Evolutionary conservation across 2,113 vertebrate genomes (phyloP).

Genomic region (Oreochromis niloticus): DNA sequence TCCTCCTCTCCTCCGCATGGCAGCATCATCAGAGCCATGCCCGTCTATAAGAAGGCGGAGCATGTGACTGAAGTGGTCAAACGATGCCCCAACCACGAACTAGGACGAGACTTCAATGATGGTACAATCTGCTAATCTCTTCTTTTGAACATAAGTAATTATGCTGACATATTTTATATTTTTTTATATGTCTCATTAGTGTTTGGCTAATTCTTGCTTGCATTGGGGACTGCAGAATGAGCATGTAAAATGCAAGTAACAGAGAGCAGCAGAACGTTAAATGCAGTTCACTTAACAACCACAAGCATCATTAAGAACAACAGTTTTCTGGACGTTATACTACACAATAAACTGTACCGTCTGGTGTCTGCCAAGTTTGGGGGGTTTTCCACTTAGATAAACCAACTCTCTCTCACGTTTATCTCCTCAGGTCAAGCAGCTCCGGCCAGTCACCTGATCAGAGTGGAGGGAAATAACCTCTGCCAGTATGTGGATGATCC

Average conservation of each 20-base stretch:
- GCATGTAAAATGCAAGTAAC: not conserved
- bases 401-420: slow-evolving; percentile 1
- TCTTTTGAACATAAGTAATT: not conserved
- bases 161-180: not conserved
- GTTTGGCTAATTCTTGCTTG: not conserved
- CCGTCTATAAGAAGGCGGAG: slow-evolving; percentile 96
- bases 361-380: not conserved
- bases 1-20: slow-evolving; percentile 81
- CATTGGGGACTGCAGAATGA: not conserved
- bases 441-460: slow-evolving; percentile 92
- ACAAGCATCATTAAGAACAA: not conserved
- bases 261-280: not conserved
- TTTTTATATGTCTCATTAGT: not conserved
- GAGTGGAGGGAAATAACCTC: slow-evolving; percentile 94
- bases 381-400: not conserved
- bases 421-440: slow-evolving; percentile 82
- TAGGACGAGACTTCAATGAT: slow-evolving; percentile 93
- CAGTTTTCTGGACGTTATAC: not conserved
- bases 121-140: slow-evolving; percentile 64
- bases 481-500: slow-evolving; percentile 93
- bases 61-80: slow-evolving; percentile 98
- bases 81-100: slow-evolving; percentile 95
- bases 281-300: not conserved
- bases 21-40: slow-evolving; percentile 92
- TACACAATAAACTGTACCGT: not conserved